Percentiles rank a stretch among this genome's conserved stretches.
Evolutionary conservation across 2,888 invertebrate genomes (phyloP).

Genomic region (Chrysodeixis includens): DNA sequence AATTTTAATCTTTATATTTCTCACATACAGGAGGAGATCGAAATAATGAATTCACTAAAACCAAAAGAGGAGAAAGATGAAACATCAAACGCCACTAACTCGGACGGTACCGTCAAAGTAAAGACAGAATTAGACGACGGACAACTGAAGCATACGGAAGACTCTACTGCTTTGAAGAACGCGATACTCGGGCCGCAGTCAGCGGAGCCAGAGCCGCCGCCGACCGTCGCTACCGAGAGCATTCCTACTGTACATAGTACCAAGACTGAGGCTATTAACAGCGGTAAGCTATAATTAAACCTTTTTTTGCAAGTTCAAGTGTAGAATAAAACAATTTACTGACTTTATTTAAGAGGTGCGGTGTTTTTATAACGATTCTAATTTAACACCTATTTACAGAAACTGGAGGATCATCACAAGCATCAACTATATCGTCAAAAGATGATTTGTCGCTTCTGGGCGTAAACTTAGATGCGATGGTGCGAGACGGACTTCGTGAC

Average conservation of each 20-base stretch:
- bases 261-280: slow-evolving; percentile 77
- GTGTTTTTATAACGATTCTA: too few relatives aligned
- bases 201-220: slow-evolving; percentile 68
- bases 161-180: slow-evolving; percentile 83
- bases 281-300: slow-evolving; percentile 67
- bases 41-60: slow-evolving; percentile 91
- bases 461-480: slow-evolving; percentile 93
- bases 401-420: slow-evolving; percentile 78
- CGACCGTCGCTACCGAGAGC: slow-evolving; percentile 65
- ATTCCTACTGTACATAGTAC: slow-evolving; percentile 75
- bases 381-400: slow-evolving; percentile 60
- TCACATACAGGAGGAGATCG: slow-evolving; percentile 90
- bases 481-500: slow-evolving; percentile 90
- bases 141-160: slow-evolving; percentile 81
- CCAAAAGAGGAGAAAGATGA: slow-evolving; percentile 91
- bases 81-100: slow-evolving; percentile 50
- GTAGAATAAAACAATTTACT: too few relatives aligned
- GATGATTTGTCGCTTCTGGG: slow-evolving; percentile 88
- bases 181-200: slow-evolving; percentile 83
- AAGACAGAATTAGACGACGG: slow-evolving; percentile 78
- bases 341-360: too few relatives aligned
- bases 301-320: too few relatives aligned
- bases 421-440: slow-evolving; percentile 89
- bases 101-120: slow-evolving; percentile 69
- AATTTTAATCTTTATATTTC: slow-evolving; percentile 10